phyloP scores from a whole-genome alignment of 2,113 vertebrate species.

The Ahaetulla prasina region DNA sequence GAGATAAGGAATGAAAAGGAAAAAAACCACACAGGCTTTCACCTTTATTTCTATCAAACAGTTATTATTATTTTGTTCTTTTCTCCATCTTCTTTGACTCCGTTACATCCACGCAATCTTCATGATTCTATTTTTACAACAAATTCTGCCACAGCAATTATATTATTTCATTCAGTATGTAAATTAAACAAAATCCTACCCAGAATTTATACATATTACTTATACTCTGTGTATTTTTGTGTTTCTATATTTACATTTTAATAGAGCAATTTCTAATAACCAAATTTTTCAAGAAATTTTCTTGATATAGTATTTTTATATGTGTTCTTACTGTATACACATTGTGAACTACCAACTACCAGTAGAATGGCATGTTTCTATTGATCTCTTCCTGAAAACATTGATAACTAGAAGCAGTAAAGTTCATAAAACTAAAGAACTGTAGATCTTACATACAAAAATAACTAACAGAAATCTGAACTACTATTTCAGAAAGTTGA shows the following conservation, averaged over 20 bases:
- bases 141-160: neutral
- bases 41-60: neutral
- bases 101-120: neutral
- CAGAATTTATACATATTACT: neutral
- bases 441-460: neutral
- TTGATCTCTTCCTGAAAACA: neutral
- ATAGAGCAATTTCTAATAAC: neutral
- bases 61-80: neutral
- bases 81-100: neutral
- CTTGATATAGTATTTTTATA: neutral
- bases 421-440: neutral
- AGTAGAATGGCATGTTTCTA: neutral
- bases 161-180: neutral
- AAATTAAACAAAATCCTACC: neutral
- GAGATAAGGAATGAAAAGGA: neutral
- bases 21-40: neutral
- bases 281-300: neutral
- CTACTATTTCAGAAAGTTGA: neutral
- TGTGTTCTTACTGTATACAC: neutral
- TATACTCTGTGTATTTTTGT: neutral
- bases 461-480: neutral
- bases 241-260: neutral
- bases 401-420: neutral
- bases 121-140: neutral
- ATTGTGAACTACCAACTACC: neutral